Evolutionary conservation across 2,113 vertebrate genomes (phyloP), one percentile per base, ranked within the genome.

Genomic region (Mesitornis unicolor): DNA sequence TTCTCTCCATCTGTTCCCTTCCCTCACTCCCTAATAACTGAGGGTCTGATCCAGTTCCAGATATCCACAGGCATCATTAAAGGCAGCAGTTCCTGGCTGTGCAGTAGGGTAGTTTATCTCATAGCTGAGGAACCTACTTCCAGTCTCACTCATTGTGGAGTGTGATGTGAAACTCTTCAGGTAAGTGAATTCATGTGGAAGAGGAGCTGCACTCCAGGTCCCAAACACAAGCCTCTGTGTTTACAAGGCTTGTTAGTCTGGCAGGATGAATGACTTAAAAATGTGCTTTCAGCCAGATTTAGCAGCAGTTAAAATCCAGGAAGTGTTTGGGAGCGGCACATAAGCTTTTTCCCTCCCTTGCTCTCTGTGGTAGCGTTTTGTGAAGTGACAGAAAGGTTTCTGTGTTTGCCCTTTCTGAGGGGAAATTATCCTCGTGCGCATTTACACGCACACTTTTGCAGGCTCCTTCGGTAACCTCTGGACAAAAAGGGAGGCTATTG

Each of bases 1-100:
- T 91, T 77, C 67, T 92, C 33, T 90, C 56, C 67, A 48, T 94
- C 92, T 94, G 77, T 93, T 96, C 50, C 80, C 60, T 92, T 95
- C 82, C 42, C 38, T 88, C 75, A 42, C 82, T 95, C 26, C 19
- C 51, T 88, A 83, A 74, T 88, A 95, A 82, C 5, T 53, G 64
- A 90, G 82, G 35, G 50, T 87, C 77, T 96, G 81, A 87, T 96
- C 25, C 47, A 68, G 76, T 80, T 95, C 71, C 68, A 92, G 56
- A 80, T 86, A 70, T 16, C 26, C 63, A 26, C 67, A 91, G 89
- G 57, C 70, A 35, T 79, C 45, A 60, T 48, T 82, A 82, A 71
- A 89, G 74, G 68, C 60, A 85, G 43, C 73, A 90, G 64, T 51
- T 88, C 15, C 54, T 86, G 61, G 47, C 83, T 93, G 76, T 93